Base-by-base conservation (phyloP, 1,140 invertebrate species). In the Oreohelix idahoensis region DNA sequence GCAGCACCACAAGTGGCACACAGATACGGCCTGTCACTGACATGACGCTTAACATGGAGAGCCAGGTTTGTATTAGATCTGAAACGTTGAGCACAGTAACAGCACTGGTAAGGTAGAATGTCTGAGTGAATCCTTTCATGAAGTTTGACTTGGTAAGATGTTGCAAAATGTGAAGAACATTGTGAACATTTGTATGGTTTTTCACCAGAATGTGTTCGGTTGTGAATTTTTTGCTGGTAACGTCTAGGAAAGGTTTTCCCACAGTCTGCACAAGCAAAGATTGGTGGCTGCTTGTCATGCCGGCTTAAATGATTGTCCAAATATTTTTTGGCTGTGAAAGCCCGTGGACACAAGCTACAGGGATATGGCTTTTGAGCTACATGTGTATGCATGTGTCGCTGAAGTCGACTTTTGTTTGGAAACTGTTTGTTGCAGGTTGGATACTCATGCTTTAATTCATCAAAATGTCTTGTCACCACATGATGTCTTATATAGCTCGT, bases 121-220 rank as follows among this genome's bases (percentile, higher is more conserved):
- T 66, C 63, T 8, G 63, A 66, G 63, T 66, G 63, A 2, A 66
- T n/a, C 17, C 63, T 29, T 32, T 66, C 63, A 66, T 66, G 63
- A 11, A 66, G 63, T 32, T 32, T 2, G 17, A 66, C 63, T 35
- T 66, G 63, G 20, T 32, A 66, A 35, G 63, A 29, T 66, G 63
- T 66, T 35, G 63, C 63, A 66, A 66, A 66, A 35, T 32, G 29
- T 0, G n/a, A 35, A 32, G n/a, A 29, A 66, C 63, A 66, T 2
- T 32, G 63, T 66, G 63, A 66, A 66, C 63, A 66, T 66, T 66
- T 66, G 63, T 32, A 66, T 5, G 63, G 63, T 66, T 66, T 66
- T 17, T 66, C 63, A 29, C 63, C 63, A 8, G 63, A 66, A 66
- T 66, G 63, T 32, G 63, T 66, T 32, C 63, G 63, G 8, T 32